A percentile compares a stretch with the other conserved stretches of the same genome.
phyloP scores from a whole-genome alignment of 2,797 vertebrate species.

The Huso huso region DNA sequence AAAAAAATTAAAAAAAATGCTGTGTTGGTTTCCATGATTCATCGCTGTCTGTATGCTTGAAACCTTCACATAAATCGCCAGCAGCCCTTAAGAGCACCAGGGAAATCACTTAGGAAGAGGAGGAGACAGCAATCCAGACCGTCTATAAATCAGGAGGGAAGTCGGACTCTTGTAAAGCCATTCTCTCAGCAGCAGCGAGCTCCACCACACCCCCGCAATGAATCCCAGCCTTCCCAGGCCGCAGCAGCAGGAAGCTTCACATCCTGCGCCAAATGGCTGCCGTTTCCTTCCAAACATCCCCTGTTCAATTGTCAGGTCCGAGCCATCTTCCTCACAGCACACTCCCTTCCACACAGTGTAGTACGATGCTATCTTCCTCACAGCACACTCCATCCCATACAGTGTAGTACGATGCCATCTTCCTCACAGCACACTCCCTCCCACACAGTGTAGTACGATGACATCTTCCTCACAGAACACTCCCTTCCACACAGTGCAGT shows the following conservation, averaged over 20 bases:
- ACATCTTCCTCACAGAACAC: no score
- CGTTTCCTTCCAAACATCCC: conserved; percentile 52
- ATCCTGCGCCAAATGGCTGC: conserved; percentile 58
- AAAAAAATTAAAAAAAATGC: no score
- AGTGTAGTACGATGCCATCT: no score
- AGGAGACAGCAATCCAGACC: neutral
- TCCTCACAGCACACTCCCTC: no score
- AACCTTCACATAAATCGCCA: no score
- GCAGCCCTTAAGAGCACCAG: neutral
- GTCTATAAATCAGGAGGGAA: conserved; percentile 12
- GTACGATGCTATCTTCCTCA: no score
- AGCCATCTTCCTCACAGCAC: conserved; percentile 34
- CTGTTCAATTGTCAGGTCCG: conserved; percentile 39
- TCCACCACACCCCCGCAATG: conserved; percentile 11
- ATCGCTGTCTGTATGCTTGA: no score
- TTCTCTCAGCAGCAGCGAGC: neutral
- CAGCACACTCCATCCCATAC: no score
- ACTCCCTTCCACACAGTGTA: conserved; percentile 7
- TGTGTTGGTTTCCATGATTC: no score
- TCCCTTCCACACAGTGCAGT: no score
- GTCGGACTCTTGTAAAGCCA: neutral
- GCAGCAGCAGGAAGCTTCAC: conserved; percentile 50
- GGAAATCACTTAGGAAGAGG: conserved; percentile 1
- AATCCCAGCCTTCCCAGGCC: conserved; percentile 15
- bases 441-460: no score